Base-by-base conservation (phyloP, 2,888 invertebrate species). In the Papilio gigon region DNA sequence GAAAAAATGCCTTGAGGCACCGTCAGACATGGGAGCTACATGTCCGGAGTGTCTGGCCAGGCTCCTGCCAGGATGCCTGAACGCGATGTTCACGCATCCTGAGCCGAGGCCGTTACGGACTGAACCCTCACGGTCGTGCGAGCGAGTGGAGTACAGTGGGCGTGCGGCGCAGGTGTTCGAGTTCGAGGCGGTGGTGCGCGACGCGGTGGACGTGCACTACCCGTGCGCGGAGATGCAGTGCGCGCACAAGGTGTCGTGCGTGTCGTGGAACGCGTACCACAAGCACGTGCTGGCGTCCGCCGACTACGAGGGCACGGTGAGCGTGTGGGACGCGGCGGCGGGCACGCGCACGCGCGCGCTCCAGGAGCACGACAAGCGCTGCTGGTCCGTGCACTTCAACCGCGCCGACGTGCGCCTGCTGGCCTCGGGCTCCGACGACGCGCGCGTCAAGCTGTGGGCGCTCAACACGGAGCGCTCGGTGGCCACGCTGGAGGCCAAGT, bases 361-460 rank as follows among this genome's bases (percentile, higher is more conserved):
- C 25, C 74, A 96, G 85, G 98, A 98, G 84, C 98, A 98, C 88
- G 98, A 98, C 87, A 98, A 98, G 84, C 93, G 98, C 56, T 97
- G 97, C 85, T 98, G 98, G 98, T 97, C 97, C 76, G 98, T 98
- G 42, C 98, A 98, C 90, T 98, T 98, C 88, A 98, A 97, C 87
- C 94, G 96, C 75, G 95, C 97, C 30, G 98, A 98, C 85, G 97
- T 98, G 14, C 94, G 97, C 27, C 89, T 98, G 50, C 94, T 98
- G 70, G 98, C 98, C 0, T 97, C 97, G 0, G 97, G 97, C 0
- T 97, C 97, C 0, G 97, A 98, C 84, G 97, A 98, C 90, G 96
- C 97, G 4, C 94, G 96, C 81, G 98, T 98, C 33, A 98, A 98
- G 86, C 93, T 98, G 63, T 98, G 98, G 96, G 96, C 97, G 11